phyloP scores from a whole-genome alignment of 2,113 vertebrate species.

The Jacana jacana region DNA sequence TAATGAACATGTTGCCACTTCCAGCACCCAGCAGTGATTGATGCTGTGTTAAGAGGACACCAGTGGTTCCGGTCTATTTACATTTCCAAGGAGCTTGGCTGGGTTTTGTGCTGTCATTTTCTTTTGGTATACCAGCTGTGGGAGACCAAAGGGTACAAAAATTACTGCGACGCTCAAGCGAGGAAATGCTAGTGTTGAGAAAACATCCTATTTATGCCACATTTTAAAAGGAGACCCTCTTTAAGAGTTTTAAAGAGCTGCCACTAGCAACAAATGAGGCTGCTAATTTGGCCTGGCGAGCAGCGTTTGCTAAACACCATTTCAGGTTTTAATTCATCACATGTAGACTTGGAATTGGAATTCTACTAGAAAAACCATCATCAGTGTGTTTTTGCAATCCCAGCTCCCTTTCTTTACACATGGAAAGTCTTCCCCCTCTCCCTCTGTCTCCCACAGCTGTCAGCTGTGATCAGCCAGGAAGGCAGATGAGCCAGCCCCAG shows the following conservation, averaged over 20 bases:
- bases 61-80: conserved; percentile 54
- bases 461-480: conserved; percentile 51
- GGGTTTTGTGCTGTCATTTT: conserved; percentile 28
- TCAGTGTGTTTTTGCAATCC: conserved; percentile 30
- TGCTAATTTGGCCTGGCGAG: conserved; percentile 60
- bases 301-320: conserved; percentile 41
- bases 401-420: conserved; percentile 27
- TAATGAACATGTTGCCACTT: neutral
- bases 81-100: conserved; percentile 55
- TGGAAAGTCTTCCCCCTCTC: conserved; percentile 17
- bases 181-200: conserved; percentile 58
- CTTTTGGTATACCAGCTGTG: conserved; percentile 39
- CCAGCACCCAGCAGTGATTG: conserved; percentile 26
- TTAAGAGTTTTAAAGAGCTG: conserved; percentile 48
- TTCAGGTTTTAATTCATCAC: conserved; percentile 47
- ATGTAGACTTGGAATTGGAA: conserved; percentile 41
- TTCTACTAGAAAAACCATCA: conserved; percentile 19
- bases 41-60: conserved; percentile 32
- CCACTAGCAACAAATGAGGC: conserved; percentile 40
- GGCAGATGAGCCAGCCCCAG: conserved; percentile 38
- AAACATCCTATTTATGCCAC: conserved; percentile 62
- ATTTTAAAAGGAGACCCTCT: conserved; percentile 40
- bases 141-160: conserved; percentile 57
- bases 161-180: neutral
- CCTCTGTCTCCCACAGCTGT: conserved; percentile 48